Base-by-base conservation (phyloP, 1,140 invertebrate species). In the Drosophila repleta region DNA sequence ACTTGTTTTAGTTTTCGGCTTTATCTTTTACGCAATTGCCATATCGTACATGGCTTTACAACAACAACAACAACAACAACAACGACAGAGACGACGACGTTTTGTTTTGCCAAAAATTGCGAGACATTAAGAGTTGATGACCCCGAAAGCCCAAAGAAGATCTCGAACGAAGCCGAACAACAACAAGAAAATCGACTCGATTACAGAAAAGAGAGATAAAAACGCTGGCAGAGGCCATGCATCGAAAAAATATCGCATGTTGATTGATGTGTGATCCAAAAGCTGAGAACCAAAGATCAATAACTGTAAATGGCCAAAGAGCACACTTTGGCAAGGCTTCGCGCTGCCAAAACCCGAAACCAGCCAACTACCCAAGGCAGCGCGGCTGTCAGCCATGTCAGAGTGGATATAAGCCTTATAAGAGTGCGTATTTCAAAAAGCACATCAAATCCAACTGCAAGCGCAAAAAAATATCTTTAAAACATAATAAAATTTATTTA, bases 141-240 rank as follows among this genome's bases (percentile, higher is more conserved):
- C 79, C 79, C 79, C 71, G 79, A 82, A 82, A 82, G 61, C 74
- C 79, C 65, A 82, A 74, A 71, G 55, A 79, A 78, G 29, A 49
- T 46, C 64, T 56, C 41, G 63, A 58, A 13, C 51, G 68, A 72
- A 57, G 64, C 65, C 46, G 55, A 63, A 17, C 57, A 55, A 46
- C 41, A 66, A 18, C 29, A 51, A 35, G 43, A 69, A 37, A 49
- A 56, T 35, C 68, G 58, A 75, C 58, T 64, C 43, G 58, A 71
- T 71, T 74, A 43, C 35, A 61, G 29, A 37, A 70, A 56, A 52
- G 5, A 29, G 15, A 29, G 29, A 8, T 6, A 29, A 29, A 29
- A 29, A 29, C 7, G 24, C 4, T 26, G 24, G 46, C 55, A 60
- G 61, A 51, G 45, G 35, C 68, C 68, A 52, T 66, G 62, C 13